Conservation (phyloP, 2,888 invertebrate genomes). For the Acleris laterana region DNA sequence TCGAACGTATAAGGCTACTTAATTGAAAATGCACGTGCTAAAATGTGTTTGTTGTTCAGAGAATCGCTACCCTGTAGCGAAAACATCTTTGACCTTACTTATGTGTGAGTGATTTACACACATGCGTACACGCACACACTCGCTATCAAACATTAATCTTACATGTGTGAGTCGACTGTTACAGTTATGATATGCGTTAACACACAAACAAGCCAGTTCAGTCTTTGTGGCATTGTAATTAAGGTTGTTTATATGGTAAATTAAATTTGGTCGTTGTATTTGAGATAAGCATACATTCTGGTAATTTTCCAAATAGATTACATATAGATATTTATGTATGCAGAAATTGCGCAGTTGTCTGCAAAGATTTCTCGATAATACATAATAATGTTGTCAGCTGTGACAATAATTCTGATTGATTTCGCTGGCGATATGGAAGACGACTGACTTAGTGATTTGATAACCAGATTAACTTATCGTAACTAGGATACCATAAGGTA, state of each 20-base stretch:
- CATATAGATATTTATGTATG: constrained; percentile 24
- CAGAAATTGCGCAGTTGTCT: constrained; percentile 37
- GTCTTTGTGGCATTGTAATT: background rate
- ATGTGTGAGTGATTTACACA: constrained; percentile 10
- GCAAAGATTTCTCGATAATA: constrained; percentile 3
- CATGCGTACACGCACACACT: background rate
- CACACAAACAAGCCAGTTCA: background rate
- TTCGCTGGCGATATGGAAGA: no score
- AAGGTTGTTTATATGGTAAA: constrained; percentile 18
- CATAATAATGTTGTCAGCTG: background rate
- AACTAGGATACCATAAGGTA: no score
- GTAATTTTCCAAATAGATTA: constrained; percentile 39
- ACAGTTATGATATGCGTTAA: constrained; percentile 23
- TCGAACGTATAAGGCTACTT: no score
- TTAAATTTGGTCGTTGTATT: background rate
- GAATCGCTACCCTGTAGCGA: no score
- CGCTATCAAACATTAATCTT: background rate
- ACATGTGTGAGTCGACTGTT: constrained; percentile 21
- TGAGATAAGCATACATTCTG: constrained; percentile 16
- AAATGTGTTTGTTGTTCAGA: no score
- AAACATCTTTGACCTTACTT: background rate
- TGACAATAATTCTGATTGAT: no score
- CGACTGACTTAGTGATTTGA: no score
- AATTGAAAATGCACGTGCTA: no score
- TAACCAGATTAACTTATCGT: no score